A percentile compares a stretch with the other conserved stretches of the same genome.
Conservation (phyloP, 2,113 vertebrate species). For the Nyctereutes procyonoides region DNA sequence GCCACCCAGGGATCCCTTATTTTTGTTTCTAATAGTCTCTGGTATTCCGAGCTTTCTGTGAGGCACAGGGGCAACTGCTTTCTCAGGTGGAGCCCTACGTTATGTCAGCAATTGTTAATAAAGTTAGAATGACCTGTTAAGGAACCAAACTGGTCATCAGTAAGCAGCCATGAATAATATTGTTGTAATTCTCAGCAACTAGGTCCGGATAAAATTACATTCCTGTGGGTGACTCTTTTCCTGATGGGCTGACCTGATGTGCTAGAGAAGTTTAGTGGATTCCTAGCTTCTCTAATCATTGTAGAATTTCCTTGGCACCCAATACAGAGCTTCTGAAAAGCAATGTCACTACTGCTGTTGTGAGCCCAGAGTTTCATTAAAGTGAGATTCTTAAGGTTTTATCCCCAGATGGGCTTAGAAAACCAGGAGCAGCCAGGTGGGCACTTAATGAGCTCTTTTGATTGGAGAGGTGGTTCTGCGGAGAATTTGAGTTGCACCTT, state of each 20-base stretch:
- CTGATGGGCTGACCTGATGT: neutral
- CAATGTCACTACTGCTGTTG: neutral
- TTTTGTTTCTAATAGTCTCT: neutral
- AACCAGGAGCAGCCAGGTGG: neutral
- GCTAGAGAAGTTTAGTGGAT: neutral
- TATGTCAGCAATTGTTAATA: conserved; percentile 61
- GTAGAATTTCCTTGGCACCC: conserved; percentile 30
- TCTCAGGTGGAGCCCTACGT: neutral
- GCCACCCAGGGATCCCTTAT: too few species aligned
- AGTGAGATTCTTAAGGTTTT: conserved; percentile 18
- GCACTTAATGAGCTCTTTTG: neutral
- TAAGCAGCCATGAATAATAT: conserved; percentile 69
- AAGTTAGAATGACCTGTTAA: conserved; percentile 66
- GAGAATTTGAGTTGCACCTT: neutral
- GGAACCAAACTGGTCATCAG: conserved; percentile 24
- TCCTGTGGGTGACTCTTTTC: conserved; percentile 33
- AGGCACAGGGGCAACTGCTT: neutral
- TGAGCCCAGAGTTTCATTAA: conserved; percentile 11
- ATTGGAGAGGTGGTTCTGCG: neutral
- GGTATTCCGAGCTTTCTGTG: neutral
- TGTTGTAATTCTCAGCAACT: conserved; percentile 46
- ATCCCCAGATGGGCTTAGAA: neutral
- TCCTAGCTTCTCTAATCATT: neutral
- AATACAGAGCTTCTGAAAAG: conserved; percentile 36
- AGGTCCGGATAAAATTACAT: conserved; percentile 42